Conservation (phyloP, 2,113 vertebrate species). For the Petroica traversi region DNA sequence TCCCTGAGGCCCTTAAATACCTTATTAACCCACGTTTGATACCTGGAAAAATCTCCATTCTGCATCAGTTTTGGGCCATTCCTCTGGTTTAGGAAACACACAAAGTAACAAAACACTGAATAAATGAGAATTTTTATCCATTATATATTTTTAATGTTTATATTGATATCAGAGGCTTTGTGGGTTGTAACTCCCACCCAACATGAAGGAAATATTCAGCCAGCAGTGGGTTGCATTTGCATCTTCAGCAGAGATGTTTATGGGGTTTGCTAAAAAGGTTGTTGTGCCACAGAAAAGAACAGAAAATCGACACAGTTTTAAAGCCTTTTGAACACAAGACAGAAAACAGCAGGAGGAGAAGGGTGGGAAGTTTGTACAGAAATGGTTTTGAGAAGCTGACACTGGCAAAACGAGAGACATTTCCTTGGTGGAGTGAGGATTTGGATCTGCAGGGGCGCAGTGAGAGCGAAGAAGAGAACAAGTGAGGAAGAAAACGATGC, state of each 20-base stretch:
- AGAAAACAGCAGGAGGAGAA: slow-evolving; percentile 32
- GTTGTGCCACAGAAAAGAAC: neutral
- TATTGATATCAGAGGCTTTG: neutral
- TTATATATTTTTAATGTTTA: neutral
- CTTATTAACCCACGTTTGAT: neutral
- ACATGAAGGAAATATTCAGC: neutral
- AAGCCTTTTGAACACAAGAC: neutral
- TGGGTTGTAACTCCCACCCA: neutral
- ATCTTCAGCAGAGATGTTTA: neutral
- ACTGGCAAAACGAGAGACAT: slow-evolving; percentile 32
- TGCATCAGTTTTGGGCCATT: neutral
- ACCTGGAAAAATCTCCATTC: neutral
- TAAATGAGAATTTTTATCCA: neutral
- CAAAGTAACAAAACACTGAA: neutral
- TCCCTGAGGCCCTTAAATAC: neutral
- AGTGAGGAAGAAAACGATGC: neutral
- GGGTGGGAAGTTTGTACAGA: slow-evolving; percentile 38
- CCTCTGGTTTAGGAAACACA: neutral
- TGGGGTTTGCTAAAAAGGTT: neutral
- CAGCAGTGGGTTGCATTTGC: neutral
- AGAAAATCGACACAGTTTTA: neutral
- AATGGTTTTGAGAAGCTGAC: slow-evolving; percentile 10
- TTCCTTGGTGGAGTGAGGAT: neutral
- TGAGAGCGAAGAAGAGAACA: neutral
- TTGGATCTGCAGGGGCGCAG: neutral